Evolutionary conservation across 2,888 invertebrate genomes (phyloP), one percentile per base, ranked within the genome.

Genomic region (Deroplatys truncata): DNA sequence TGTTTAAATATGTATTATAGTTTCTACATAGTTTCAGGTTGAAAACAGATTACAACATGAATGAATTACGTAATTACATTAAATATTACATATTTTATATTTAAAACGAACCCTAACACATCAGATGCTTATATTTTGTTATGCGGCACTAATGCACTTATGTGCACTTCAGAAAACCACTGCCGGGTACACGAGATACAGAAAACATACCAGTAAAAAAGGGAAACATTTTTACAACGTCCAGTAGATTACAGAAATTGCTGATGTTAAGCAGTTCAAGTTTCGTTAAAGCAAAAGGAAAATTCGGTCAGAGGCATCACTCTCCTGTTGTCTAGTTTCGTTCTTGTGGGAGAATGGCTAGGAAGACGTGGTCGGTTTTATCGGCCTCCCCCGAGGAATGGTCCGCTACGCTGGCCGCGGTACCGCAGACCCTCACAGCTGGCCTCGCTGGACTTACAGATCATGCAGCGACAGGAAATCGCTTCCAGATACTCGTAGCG

Each of bases 401-500:
- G 91, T 56, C 92, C 92, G 29, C 92, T 92, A 72, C 94, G 93
- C 91, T 94, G 94, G 35, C 94, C 94, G 84, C 94, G 92, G 92
- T 94, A 95, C 90, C 94, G 93, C 43, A 95, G 93, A 1, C 96
- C 96, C 93, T 97, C 96, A 93, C 97, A 97, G 92, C 96, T 96
- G 5, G 96, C 96, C 92, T 96, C 95, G 29, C 95, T 95, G 0
- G 96, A 95, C 91, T 95, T 95, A 93, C 97, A 97, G 29, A 95
- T 93, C 90, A 95, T 95, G 92, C 98, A 98, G 91, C 95, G 95
- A 92, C 98, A 98, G 88, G 95, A 95, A 3, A 95, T 94, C 7
- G 98, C 98, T 92, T 98, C 97, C 91, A 97, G 95, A 92, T 96
- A 97, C 91, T 96, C 96, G 93, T 97, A 97, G 82, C 95, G 94